Percentiles rank a stretch among this genome's conserved stretches.
These are phyloP conservation scores for Psococerastis gibbosa DNA, from an alignment of 2,888 invertebrate species.

Conservation along the genomic window DNA sequence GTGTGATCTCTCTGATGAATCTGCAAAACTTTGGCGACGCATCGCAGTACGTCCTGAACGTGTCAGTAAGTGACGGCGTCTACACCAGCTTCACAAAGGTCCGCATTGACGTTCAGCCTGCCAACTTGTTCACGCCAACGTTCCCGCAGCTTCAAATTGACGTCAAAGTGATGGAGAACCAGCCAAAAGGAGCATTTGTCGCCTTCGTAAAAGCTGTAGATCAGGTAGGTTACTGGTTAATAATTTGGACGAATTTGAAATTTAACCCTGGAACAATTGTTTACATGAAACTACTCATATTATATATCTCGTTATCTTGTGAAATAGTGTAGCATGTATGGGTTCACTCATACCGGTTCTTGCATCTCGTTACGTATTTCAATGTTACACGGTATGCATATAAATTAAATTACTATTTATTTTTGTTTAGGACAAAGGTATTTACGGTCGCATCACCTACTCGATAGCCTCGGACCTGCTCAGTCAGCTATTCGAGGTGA, in stretches of 20 bases:
- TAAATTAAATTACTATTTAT: no score
- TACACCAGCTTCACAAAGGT: conserved; percentile 75
- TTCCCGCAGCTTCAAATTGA: conserved; percentile 63
- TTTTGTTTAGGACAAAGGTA: conserved; percentile 19
- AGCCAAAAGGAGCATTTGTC: conserved; percentile 52
- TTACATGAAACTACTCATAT: no score
- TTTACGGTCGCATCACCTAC: conserved; percentile 42
- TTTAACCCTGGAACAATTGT: no score
- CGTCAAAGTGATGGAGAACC: conserved; percentile 64
- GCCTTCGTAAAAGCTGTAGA: conserved; percentile 64
- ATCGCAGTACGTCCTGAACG: conserved; percentile 53
- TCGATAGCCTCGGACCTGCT: conserved; percentile 56
- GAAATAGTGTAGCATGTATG: no score
- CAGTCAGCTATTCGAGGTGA: conserved; percentile 52
- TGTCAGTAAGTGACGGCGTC: conserved; percentile 90
- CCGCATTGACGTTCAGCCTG: conserved; percentile 56
- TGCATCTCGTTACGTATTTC: no score
- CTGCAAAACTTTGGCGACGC: conserved; percentile 51
- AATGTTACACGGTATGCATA: no score
- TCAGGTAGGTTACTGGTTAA: conserved; percentile 25
- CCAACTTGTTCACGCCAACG: conserved; percentile 59
- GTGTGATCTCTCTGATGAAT: conserved; percentile 50
- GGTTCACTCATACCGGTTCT: no score
- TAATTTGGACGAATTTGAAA: no score
- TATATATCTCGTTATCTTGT: no score